Conservation (phyloP, 1,140 invertebrate species). For the Sycophaga agraensis region DNA sequence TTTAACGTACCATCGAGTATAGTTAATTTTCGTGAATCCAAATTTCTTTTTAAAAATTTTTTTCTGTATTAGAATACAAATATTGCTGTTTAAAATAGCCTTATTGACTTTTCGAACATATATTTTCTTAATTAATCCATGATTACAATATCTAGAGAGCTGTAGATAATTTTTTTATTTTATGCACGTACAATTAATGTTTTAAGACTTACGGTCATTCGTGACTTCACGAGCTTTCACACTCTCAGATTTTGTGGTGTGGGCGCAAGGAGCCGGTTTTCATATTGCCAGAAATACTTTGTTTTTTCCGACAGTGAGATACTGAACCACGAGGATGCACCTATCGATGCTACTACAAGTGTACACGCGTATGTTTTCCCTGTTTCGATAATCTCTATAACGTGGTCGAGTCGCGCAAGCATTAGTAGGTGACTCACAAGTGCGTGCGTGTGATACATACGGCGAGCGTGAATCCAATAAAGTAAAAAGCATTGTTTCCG, state of each 20-base stretch:
- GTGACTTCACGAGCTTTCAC: constrained; percentile 13
- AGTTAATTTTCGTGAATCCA: neutral
- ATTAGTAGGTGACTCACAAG: constrained; percentile 9
- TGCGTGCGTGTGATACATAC: neutral
- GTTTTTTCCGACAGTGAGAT: too few relatives aligned
- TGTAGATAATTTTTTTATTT: too few relatives aligned
- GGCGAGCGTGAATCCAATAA: neutral
- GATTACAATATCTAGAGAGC: too few relatives aligned
- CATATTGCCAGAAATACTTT: constrained; percentile 22
- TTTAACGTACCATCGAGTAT: too few relatives aligned
- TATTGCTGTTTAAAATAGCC: too few relatives aligned
- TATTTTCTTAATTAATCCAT: too few relatives aligned
- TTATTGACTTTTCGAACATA: too few relatives aligned
- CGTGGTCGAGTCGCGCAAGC: neutral
- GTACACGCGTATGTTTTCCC: constrained; percentile 11
- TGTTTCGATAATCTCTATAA: constrained; percentile 7
- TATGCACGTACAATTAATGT: too few relatives aligned
- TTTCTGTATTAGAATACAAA: too few relatives aligned
- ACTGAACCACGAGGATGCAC: too few relatives aligned
- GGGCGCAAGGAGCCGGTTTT: neutral
- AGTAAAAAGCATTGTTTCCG: constrained; percentile 21
- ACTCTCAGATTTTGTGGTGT: too few relatives aligned
- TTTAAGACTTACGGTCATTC: neutral
- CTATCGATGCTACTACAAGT: too few relatives aligned
- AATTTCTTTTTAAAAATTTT: neutral